Base-by-base conservation (phyloP, 2,797 vertebrate species). In the Premnoplex brunnescens region DNA sequence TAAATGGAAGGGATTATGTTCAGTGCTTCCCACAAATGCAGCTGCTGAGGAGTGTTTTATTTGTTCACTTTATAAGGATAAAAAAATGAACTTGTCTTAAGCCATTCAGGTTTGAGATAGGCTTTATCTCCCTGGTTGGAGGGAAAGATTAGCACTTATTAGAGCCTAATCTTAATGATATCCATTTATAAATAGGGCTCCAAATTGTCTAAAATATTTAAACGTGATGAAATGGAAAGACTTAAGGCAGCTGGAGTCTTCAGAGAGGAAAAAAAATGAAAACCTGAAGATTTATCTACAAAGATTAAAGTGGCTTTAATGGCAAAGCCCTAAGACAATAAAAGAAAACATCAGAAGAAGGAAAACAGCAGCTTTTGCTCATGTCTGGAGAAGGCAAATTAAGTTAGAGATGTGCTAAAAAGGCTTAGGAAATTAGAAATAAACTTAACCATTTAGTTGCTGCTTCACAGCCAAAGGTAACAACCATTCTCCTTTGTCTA, bases 161-260 rank as follows among this genome's bases (percentile, higher is more conserved):
- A 95, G 32, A 87, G 62, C 58, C 54, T 96, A 91, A 95, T 94
- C 79, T 91, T 94, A 91, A 93, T 93, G 62, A 83, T 95, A 97
- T 55, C 95, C 94, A 92, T 95, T 94, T 96, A 96, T 91, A 91
- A 96, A 88, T 79, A 94, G 68, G 30, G 59, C 55, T 87, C 90
- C 78, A 92, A 64, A 87, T 96, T 90, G 87, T 83, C 73, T 79
- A 24, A 90, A 90, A 85, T 91, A 89, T 89, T 97, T 96, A 83
- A 95, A 81, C 46, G 60, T 10, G 3, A 52, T 77, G 36, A 91
- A 93, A 85, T 84, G 56, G 62, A 80, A 96, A 91, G 63, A 79
- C 48, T 88, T 89, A 83, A 88, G 71, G 52, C 72, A 84, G 72
- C 46, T 68, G 85, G 93, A 91, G 54, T 73, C 78, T 89, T 81